Percentiles rank a stretch among this genome's conserved stretches.
Conservation (phyloP, 1,140 invertebrate genomes). For the Heliothis subflexa region DNA sequence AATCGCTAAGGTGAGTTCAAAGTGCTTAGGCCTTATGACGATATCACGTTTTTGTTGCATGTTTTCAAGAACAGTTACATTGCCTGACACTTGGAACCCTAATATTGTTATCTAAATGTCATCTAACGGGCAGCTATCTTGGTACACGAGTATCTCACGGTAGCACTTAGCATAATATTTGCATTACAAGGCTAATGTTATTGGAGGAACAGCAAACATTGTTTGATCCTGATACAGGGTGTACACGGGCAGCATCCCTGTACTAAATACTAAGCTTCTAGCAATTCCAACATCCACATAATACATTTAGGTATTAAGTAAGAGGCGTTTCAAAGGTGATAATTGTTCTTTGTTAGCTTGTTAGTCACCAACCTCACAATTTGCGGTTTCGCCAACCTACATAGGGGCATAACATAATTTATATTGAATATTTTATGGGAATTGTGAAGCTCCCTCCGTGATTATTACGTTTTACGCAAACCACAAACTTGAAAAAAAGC, state of each 20-base stretch:
- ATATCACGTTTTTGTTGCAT: not conserved
- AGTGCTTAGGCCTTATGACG: not conserved
- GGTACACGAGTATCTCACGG: slow-evolving; percentile 42
- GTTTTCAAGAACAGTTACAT: not conserved
- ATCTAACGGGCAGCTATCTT: slow-evolving; percentile 11
- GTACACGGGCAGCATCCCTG: not conserved
- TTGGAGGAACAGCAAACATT: slow-evolving; percentile 42
- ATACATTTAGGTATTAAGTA: not conserved
- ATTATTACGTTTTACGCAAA: not conserved
- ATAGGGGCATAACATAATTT: slow-evolving; percentile 3
- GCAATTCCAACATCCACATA: too few species aligned
- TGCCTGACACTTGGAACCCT: not conserved
- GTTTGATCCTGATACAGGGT: slow-evolving; percentile 8
- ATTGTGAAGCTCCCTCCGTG: not conserved
- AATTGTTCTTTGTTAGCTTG: slow-evolving; percentile 1
- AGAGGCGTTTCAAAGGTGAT: slow-evolving; percentile 1
- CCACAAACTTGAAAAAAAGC: too few species aligned
- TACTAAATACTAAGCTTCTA: not conserved
- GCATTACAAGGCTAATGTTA: slow-evolving; percentile 51
- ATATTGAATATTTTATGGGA: not conserved
- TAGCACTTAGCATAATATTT: slow-evolving; percentile 60
- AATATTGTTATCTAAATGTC: not conserved
- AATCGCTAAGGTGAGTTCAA: slow-evolving; percentile 91
- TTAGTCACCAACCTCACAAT: slow-evolving; percentile 18
- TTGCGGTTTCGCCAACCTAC: slow-evolving; percentile 42